Base-by-base conservation (phyloP, 2,113 vertebrate genomes). In the Albula goreensis region DNA sequence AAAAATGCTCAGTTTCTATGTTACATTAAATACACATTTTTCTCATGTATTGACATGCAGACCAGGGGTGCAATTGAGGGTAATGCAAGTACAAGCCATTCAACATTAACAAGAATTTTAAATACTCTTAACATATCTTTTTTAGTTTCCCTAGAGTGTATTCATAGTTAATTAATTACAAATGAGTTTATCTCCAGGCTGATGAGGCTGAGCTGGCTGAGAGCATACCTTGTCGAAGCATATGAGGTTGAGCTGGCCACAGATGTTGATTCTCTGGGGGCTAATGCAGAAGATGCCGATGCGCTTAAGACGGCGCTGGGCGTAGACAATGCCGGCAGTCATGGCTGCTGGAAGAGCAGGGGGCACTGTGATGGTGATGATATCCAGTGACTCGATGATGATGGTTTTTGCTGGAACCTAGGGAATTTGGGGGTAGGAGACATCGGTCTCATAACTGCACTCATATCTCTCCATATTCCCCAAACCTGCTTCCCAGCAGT, bases 331-430 rank as follows among this genome's bases (percentile, higher is more conserved):
- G 25, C 98, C 98, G 49, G 97, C 98, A 15, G 98, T 99, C 97
- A 99, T 96, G 79, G 98, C 98, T 63, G 98, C 98, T 51, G 98
- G 98, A 81, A 99, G 96, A 0, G 98, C 98, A 6, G 98, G 98
- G 31, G 98, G 98, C 87, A 99, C 98, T 0, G 98, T 99, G 90
- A 99, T 99, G 81, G 98, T 99, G 91, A 99, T 98, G 15, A 99
- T 99, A 93, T 99, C 98, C 84, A 99, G 95, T 78, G 98, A 98
- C 88, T 99, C 95, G 0, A 98, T 97, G 89, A 99, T 94, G 92
- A 99, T 99, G 81, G 91, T 96, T n/a, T 91, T 90, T 81, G 93
- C 94, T 60, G 96, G 87, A 88, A 96, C 96, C 98, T 99, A 91
- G 3, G 82, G 10, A 6, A 5, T 1, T 15, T 6, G 41, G 22